Base-by-base conservation (phyloP, 1,140 invertebrate genomes). In the Pteromalus puparum region DNA sequence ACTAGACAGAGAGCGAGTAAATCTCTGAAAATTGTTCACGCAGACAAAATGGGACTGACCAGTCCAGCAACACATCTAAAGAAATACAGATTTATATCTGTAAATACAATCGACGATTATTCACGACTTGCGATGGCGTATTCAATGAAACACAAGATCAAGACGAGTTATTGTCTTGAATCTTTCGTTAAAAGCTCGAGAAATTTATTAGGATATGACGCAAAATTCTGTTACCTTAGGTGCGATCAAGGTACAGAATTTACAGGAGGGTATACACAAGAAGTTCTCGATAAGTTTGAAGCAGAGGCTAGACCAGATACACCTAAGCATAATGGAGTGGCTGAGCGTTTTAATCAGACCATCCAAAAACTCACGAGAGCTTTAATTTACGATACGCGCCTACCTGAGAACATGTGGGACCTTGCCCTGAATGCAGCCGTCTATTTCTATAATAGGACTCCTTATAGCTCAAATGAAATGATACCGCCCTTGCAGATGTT, bases 261-360 rank as follows among this genome's bases (percentile, higher is more conserved):
- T 30, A 30, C 30, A 30, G 30, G 30, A 30, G 30, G 30, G 30
- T 4, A 30, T 30, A 30, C 30, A 30, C 30, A 30, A 30, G 30
- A 30, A 30, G 30, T 30, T 30, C 30, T 30, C 1, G 30, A 30
- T 30, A 2, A 30, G 30, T 30, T 30, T 4, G 30, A 30, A 30
- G 30, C 1, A 30, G 30, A 46, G 28, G n/a, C 70, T 2, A 7
- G 53, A 67, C 82, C 85, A 6, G 87, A 91, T 65, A 84, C 88
- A 2, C 91, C 42, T 73, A 42, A 89, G 34, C 87, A 89, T 75
- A 92, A 92, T 86, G 91, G 90, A 30, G 30, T 30, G 30, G 4
- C 30, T 30, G 30, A 30, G 4, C 30, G 30, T 30, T 30, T 30
- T 4, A 91, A 91, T 74, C 73, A 90, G 38, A 91, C 86, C 0